Evolutionary conservation across 2,113 vertebrate genomes (phyloP), one percentile per base, ranked within the genome.

Genomic region (Bothrops jararaca): DNA sequence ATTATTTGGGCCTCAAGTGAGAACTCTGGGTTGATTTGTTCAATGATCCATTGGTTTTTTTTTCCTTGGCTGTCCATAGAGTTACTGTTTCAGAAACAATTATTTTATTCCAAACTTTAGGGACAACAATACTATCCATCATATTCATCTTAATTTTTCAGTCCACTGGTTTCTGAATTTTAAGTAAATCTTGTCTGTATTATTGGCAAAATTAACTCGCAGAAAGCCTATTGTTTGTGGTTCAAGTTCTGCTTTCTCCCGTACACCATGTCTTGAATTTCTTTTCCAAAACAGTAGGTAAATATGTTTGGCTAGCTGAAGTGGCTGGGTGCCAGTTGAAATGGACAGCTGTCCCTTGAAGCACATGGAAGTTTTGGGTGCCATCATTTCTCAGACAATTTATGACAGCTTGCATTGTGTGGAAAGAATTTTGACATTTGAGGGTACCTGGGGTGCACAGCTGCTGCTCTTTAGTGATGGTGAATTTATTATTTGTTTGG

Each of bases 161-260:
- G 74, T 10, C 86, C 94, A 45, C 0, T 1, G 2, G 80, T 89
- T 92, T 57, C 85, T 69, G 93, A 86, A 95, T 54, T 85, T 93
- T 91, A 94, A 96, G 6, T 22, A 85, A 58, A 90, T 89, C 3
- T 88, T 90, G 58, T 93, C 90, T 24, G 18, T 95, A 90, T 88
- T 92, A 93, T 88, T 64, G 45, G 85, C 39, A 52, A 18, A 23
- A 74, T 93, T 57, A 58, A 87, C 52, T 95, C 93, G 24, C 64
- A 52, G 85, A 90, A 12, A 64, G 48, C 56, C 60, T 94, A 80
- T 22, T 93, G 95, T 94, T 1, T 50, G 48, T 50, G 48, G 53
- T 85, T 45, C 85, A 12, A 20, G 0, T 42, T 64, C 42, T 29
- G 88, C 74, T 89, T 39, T 24, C 22, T 85, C 93, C 54, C 5